Evolutionary conservation across 1,140 invertebrate genomes (phyloP), one percentile per base, ranked within the genome.

Genomic region (Onthophagus taurus): DNA sequence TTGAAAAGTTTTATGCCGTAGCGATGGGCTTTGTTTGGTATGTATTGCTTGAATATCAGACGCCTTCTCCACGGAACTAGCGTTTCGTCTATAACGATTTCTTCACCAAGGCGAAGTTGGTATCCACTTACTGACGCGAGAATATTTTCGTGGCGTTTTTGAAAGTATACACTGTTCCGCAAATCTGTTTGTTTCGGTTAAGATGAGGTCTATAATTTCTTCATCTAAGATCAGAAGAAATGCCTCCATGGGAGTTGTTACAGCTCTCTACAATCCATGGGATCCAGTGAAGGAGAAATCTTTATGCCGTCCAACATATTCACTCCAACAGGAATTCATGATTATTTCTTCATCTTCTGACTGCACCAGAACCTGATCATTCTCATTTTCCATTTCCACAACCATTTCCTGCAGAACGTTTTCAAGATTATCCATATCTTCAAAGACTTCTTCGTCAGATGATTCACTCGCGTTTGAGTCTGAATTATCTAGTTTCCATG

Each of bases 331-430:
- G 6, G 24, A 26, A 26, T 26, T 26, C 24, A 26, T 7, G 6
- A n/a, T 26, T 26, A 26, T 26, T 26, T 26, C 24, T 26, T 26
- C 24, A 26, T 26, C 24, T 26, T 26, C 24, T 26, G 24, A 26
- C n/a, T 26, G 6, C 24, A 26, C 24, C 24, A 7, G 24, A 26
- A 7, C 6, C 6, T 26, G 6, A 6, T 26, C 24, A 26, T 26
- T 26, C n/a, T 26, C 24, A 6, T 7, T 26, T 26, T 26, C 24
- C n/a, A n/a, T n/a, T 26, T 26, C 24, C 24, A n/a, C 24, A 7
- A 26, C 24, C 24, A 26, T 26, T 26, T 26, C 24, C n/a, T n/a
- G 24, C 24, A 26, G 24, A 26, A 26, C 24, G n/a, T 26, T 26
- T 26, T 26, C 24, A 26, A 26, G 24, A 26, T 26, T 26, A 26